Evolutionary conservation across 2,888 invertebrate genomes (phyloP), one percentile per base, ranked within the genome.

Genomic region (Dynastes maya): DNA sequence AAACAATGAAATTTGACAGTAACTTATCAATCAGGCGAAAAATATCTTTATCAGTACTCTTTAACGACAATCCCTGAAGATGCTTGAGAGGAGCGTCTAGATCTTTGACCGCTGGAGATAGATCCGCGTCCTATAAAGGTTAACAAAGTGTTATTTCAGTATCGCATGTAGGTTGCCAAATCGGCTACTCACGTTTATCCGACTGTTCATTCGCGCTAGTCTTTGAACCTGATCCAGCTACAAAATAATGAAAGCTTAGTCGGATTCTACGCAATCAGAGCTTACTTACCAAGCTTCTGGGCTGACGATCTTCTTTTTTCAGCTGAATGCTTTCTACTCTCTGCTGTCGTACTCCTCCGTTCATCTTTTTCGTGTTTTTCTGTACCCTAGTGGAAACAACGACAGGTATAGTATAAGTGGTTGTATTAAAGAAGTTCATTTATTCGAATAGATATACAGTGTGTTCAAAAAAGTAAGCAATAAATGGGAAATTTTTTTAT

Each of bases 51-150:
- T 67, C 16, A 49, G n/a, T 67, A 40, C 45, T 67, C 65, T 16
- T 40, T 67, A 5, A 22, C n/a, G 4, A 16, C 45, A 6, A 16
- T 67, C 49, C 37, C 65, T n/a, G 9, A 45, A 22, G 65, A 53
- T 61, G 27, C 65, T 51, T 75, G 78, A 8, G 78, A 78, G 5
- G 76, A 32, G 13, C 67, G 65, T 32, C 51, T 78, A 13, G 49
- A 40, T 37, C 51, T 71, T 51, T 72, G 27, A 22, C 22, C 71
- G 53, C 51, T 71, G 29, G 49, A 29, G 11, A 53, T 29, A 1
- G 71, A 63, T 45, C 49, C 61, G 8, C 75, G 58, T 11, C 64
- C 75, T 75, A 49, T 45, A 75, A 45, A 11, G 16, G 13, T 55
- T 11, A 72, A 58, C 16, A 58, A 58, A 27, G 5, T 2, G n/a